Evolutionary conservation across 2,113 vertebrate species (phyloP), one percentile per base, ranked within the genome.

Genomic region (Bucco capensis): DNA sequence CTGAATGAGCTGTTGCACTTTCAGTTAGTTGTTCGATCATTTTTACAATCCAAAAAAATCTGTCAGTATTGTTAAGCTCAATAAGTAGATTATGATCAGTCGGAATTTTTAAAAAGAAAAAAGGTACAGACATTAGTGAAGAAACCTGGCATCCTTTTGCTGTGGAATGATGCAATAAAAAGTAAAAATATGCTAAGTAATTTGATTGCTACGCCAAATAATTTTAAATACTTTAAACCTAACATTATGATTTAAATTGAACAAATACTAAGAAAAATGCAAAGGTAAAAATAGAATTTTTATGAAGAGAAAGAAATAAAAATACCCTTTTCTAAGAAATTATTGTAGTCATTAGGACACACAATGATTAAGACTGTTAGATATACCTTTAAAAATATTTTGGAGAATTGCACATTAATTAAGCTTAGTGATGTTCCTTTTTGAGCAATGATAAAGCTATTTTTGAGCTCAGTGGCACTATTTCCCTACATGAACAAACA

Each of bases 371-470:
- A 44, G 25, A 69, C 23, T 72, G 28, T 77, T 81, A 61, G 17
- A 60, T 69, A 74, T 21, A 74, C 25, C 44, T 89, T 85, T 51
- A 51, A 89, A 83, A 73, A 57, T 33, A 4, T 69, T 85, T 85
- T 71, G 18, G 73, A 27, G 40, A 75, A 60, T 78, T 86, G 10
- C 27, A 62, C 31, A 23, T 71, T 94, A 77, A 80, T 83, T 94
- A 78, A 89, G 56, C 44, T 93, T 90, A 67, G 69, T 92, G 61
- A 57, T 82, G 38, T 89, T 90, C 33, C 86, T 90, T 83, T 83
- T 91, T 25, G 51, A 95, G 67, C 30, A 83, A 53, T 58, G 28
- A 44, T 82, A 93, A 92, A 81, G n/a, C 46, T 90, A 54, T 73
- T 81, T 92, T 85, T 92, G 50, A 94, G 64, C 56, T 84, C 42